Evolutionary conservation across 2,888 invertebrate genomes (phyloP).

Genomic region (Andrena minutula): DNA sequence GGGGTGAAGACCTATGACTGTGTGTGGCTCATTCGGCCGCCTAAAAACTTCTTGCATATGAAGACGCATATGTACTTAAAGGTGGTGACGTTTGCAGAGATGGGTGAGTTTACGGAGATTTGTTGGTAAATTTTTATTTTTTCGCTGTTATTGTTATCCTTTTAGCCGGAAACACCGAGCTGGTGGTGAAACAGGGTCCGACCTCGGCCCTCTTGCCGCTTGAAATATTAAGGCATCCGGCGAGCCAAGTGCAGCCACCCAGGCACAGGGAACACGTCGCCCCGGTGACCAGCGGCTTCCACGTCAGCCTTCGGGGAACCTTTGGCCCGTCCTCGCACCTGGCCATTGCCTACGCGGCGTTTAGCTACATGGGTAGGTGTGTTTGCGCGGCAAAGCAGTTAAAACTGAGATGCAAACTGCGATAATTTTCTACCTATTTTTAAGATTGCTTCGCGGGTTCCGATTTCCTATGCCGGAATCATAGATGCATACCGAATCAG

Average conservation of each 20-base stretch:
- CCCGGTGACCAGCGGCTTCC: conserved; percentile 89
- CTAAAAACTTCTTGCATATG: conserved; percentile 88
- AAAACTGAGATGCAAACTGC: too few relatives aligned
- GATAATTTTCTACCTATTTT: background rate
- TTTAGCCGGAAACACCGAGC: conserved; percentile 87
- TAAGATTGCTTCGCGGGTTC: conserved; percentile 89
- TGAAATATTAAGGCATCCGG: conserved; percentile 87
- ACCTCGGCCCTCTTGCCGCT: conserved; percentile 88
- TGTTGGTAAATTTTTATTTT: too few relatives aligned
- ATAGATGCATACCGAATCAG: conserved; percentile 89
- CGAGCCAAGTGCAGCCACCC: conserved; percentile 79
- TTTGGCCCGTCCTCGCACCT: conserved; percentile 88
- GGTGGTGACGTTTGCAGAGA: conserved; percentile 87
- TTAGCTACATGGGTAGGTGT: conserved; percentile 89
- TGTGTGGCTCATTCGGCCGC: conserved; percentile 90
- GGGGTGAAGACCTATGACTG: conserved; percentile 88
- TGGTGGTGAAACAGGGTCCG: conserved; percentile 89
- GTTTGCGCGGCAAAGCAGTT: background rate
- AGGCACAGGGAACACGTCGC: conserved; percentile 87
- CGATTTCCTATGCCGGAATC: conserved; percentile 90
- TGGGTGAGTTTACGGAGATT: too few relatives aligned
- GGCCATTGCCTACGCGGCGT: conserved; percentile 90
- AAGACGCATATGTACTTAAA: conserved; percentile 89
- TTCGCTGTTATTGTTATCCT: background rate
- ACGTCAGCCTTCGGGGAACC: conserved; percentile 89